Percentiles rank a stretch among this genome's conserved stretches.
Evolutionary conservation across 2,797 vertebrate genomes (phyloP).

Genomic region (Myripristis murdjan): DNA sequence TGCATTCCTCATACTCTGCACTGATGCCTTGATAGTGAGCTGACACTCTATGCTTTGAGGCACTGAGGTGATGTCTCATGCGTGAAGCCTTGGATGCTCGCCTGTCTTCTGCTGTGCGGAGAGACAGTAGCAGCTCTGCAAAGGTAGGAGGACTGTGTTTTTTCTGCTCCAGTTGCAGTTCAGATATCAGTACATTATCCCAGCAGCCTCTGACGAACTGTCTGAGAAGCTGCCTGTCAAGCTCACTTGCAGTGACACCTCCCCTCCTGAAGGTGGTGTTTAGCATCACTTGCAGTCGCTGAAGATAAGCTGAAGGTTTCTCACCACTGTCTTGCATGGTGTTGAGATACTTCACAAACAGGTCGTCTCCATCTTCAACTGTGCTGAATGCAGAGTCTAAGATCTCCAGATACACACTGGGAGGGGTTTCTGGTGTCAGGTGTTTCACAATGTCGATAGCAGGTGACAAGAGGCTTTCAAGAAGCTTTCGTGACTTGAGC

Average conservation of each 20-base stretch:
- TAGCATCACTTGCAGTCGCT: constrained; percentile 18
- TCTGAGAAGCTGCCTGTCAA: constrained; percentile 12
- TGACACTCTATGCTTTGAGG: constrained; percentile 6
- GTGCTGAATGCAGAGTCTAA: constrained; percentile 1
- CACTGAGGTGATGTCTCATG: constrained; percentile 21
- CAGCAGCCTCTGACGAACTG: constrained; percentile 1
- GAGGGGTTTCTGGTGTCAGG: not conserved
- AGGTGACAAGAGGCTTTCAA: constrained; percentile 2
- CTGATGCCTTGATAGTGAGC: constrained; percentile 8
- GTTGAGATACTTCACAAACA: constrained; percentile 2
- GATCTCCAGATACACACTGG: not conserved
- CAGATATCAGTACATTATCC: constrained; percentile 6
- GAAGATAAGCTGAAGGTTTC: constrained; percentile 15
- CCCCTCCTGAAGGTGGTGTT: constrained; percentile 26
- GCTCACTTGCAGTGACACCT: constrained; percentile 17
- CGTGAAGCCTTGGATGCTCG: constrained; percentile 13
- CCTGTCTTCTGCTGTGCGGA: not conserved
- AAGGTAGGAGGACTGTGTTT: constrained; percentile 13
- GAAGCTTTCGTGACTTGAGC: not conserved
- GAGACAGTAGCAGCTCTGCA: not conserved
- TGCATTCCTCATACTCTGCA: not conserved
- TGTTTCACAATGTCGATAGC: constrained; percentile 4
- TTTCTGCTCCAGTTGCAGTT: constrained; percentile 10
- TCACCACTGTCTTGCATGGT: not conserved
- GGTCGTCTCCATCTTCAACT: constrained; percentile 3